phyloP scores from a whole-genome alignment of 2,888 invertebrate species.

The Chironomus riparius region DNA sequence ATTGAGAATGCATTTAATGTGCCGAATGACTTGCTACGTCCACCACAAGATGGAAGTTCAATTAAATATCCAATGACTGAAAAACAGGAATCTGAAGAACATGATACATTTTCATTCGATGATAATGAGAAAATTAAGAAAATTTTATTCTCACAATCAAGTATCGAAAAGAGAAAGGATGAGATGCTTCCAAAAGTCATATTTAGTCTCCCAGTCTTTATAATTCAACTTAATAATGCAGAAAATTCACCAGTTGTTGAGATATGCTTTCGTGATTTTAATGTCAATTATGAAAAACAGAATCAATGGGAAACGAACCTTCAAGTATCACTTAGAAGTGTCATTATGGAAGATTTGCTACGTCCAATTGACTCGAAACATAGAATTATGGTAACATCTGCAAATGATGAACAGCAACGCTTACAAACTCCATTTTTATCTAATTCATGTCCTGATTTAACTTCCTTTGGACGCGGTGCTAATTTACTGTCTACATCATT shows the following conservation, averaged over 20 bases:
- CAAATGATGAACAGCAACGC: constrained; percentile 29
- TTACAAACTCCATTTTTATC: constrained; percentile 54
- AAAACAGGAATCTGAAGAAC: constrained; percentile 27
- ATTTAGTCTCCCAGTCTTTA: constrained; percentile 66
- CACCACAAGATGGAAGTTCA: constrained; percentile 35
- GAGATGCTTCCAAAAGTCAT: constrained; percentile 42
- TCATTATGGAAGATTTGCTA: constrained; percentile 84
- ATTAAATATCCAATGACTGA: constrained; percentile 37
- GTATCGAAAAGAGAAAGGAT: constrained; percentile 23
- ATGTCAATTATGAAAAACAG: constrained; percentile 60
- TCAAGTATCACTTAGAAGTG: constrained; percentile 71
- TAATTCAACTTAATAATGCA: constrained; percentile 64
- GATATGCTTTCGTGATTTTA: constrained; percentile 74
- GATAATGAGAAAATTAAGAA: constrained; percentile 26
- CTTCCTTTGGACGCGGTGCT: constrained; percentile 31
- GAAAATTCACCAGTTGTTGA: constrained; percentile 75
- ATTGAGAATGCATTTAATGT: constrained; percentile 39
- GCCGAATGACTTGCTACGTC: constrained; percentile 32
- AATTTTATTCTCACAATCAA: constrained; percentile 19
- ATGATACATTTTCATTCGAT: constrained; percentile 23
- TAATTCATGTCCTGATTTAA: constrained; percentile 71
- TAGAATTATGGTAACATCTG: constrained; percentile 68
- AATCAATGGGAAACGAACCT: constrained; percentile 62
- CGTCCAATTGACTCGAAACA: constrained; percentile 69
- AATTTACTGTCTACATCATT: constrained; percentile 40